Evolutionary conservation across 2,888 invertebrate genomes (phyloP).

Genomic region (Cheilosia vernalis): DNA sequence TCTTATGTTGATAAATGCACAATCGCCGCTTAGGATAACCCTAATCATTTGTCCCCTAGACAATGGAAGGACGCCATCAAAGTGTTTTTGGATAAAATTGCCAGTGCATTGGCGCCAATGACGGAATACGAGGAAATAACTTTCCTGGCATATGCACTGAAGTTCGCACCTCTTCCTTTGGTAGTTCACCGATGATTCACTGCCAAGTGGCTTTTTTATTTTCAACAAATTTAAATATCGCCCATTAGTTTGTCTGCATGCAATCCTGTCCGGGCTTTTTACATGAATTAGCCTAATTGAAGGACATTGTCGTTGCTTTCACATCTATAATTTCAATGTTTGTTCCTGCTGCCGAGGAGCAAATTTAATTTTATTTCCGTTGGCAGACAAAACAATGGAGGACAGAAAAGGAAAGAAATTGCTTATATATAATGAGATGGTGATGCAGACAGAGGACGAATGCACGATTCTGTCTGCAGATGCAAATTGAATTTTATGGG

Average conservation of each 20-base stretch:
- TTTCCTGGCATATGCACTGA: slow-evolving; percentile 50
- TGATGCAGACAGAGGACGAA: slow-evolving; percentile 39
- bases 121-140: not conserved
- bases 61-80: slow-evolving; percentile 15
- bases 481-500: slow-evolving; percentile 53
- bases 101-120: slow-evolving; percentile 49
- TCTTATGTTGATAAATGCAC: slow-evolving; percentile 62
- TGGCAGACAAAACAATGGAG: slow-evolving; percentile 56
- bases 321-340: slow-evolving; percentile 64
- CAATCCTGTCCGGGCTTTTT: slow-evolving; percentile 12
- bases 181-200: not conserved
- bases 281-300: slow-evolving; percentile 67
- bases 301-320: slow-evolving; percentile 66
- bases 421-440: slow-evolving; percentile 59
- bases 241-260: slow-evolving; percentile 30
- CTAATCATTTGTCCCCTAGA: slow-evolving; percentile 38
- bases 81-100: slow-evolving; percentile 8
- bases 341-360: slow-evolving; percentile 52
- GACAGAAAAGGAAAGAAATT: slow-evolving; percentile 19
- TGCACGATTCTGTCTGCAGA: slow-evolving; percentile 47
- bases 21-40: slow-evolving; percentile 48
- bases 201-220: slow-evolving; percentile 24
- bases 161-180: slow-evolving; percentile 48
- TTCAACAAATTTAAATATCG: slow-evolving; percentile 16
- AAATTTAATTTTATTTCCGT: slow-evolving; percentile 66